Percentiles rank a stretch among this genome's conserved stretches.
These are phyloP conservation scores for Phoxinus dragarum DNA, from an alignment of 2,797 vertebrate genomes.

Conservation along the genomic window DNA sequence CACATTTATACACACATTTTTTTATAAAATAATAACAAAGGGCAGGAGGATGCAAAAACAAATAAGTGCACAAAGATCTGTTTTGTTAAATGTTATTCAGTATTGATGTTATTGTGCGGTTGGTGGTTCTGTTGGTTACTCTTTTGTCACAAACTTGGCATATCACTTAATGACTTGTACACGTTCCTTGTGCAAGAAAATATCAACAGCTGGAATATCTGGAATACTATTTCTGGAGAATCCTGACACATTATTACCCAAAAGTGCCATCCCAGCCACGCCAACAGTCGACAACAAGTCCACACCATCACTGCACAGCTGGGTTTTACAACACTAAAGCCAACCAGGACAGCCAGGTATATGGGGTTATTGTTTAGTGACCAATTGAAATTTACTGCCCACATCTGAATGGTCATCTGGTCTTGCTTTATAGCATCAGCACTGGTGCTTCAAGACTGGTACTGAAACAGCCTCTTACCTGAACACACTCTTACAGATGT, in stretches of 20 bases:
- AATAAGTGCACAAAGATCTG: neutral
- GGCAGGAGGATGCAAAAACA: neutral
- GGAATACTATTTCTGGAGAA: neutral
- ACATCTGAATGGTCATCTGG: neutral
- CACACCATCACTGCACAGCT: neutral
- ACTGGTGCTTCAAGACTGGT: neutral
- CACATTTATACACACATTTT: neutral
- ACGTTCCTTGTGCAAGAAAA: neutral
- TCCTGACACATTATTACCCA: neutral
- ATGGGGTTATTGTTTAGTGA: neutral
- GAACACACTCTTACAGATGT: neutral
- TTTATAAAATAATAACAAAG: neutral
- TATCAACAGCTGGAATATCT: neutral
- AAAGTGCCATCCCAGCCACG: neutral
- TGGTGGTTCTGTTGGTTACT: neutral
- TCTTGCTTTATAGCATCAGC: constrained; percentile 2
- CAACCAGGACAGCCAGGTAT: neutral
- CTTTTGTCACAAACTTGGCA: neutral
- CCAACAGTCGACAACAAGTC: neutral
- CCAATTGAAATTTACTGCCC: no score
- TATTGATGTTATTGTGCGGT: neutral
- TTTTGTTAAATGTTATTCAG: no score
- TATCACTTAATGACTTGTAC: neutral
- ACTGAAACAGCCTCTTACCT: neutral
- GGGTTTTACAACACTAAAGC: neutral